Percentiles rank a stretch among this genome's conserved stretches.
These are phyloP conservation scores for Aphidius gifuensis DNA, from an alignment of 1,140 invertebrate genomes.

Conservation along the genomic window DNA sequence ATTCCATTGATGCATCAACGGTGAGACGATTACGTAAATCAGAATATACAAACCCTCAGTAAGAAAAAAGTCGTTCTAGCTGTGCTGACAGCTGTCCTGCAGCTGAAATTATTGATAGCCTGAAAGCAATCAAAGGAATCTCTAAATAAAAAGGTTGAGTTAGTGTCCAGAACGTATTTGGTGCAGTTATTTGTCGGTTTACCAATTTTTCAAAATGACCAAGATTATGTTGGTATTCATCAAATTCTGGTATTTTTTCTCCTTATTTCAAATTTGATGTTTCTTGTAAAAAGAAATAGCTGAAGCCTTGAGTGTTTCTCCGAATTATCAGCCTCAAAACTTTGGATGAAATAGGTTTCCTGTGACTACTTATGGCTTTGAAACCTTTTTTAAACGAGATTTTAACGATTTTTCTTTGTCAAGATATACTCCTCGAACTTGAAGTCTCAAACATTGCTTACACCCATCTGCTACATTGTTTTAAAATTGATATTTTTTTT, in stretches of 20 bases:
- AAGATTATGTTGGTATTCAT: neutral
- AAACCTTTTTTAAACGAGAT: constrained; percentile 14
- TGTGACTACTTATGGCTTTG: constrained; percentile 10
- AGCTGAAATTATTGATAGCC: constrained; percentile 9
- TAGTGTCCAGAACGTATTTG: constrained; percentile 6
- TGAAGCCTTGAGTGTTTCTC: neutral
- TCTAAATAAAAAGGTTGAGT: neutral
- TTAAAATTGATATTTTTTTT: too few species aligned
- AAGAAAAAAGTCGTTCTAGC: constrained; percentile 15
- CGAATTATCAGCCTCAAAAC: constrained; percentile 4
- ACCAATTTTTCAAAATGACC: neutral
- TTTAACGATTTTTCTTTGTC: constrained; percentile 3
- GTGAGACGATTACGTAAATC: constrained; percentile 14
- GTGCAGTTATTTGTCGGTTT: neutral
- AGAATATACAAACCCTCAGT: constrained; percentile 15
- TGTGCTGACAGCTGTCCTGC: constrained; percentile 17
- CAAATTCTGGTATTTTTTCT: neutral
- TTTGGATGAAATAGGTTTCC: constrained; percentile 22
- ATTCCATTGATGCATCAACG: constrained; percentile 8
- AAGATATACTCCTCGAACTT: neutral
- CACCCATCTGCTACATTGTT: constrained; percentile 16
- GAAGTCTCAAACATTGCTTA: constrained; percentile 18
- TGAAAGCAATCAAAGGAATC: constrained; percentile 2
- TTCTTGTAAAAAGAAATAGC: neutral
- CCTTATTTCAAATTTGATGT: neutral